Conservation (phyloP, 2,888 invertebrate genomes). For the Nemotelus pantherinus region DNA sequence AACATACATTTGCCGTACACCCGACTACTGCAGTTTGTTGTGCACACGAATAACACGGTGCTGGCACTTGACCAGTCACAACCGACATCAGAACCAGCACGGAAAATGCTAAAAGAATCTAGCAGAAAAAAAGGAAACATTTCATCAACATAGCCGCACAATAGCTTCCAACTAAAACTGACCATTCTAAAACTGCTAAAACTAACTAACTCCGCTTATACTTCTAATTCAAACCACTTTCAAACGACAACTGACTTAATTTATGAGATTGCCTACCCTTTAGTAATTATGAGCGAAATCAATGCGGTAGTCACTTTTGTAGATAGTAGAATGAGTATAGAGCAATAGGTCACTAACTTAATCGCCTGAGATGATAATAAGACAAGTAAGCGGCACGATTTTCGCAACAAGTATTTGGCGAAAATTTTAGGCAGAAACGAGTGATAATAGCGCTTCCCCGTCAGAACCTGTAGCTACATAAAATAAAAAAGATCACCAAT, state of each 20-base stretch:
- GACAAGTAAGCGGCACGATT: not conserved
- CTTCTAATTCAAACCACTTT: not conserved
- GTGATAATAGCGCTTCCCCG: too few species aligned
- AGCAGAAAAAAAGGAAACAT: too few species aligned
- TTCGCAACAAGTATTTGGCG: not conserved
- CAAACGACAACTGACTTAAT: conserved; percentile 1
- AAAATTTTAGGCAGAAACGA: not conserved
- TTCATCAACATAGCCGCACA: too few species aligned
- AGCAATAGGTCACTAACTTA: not conserved
- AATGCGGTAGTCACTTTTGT: not conserved
- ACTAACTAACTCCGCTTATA: not conserved
- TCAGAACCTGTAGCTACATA: too few species aligned
- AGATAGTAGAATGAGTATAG: not conserved
- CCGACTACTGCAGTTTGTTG: not conserved
- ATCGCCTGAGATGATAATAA: not conserved
- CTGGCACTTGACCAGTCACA: not conserved
- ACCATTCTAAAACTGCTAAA: not conserved
- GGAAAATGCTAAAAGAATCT: too few species aligned
- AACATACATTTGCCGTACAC: not conserved
- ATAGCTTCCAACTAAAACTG: not conserved
- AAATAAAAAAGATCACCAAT: too few species aligned
- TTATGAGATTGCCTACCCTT: not conserved
- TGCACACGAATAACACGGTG: conserved; percentile 9
- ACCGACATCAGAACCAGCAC: not conserved
- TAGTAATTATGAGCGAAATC: not conserved